These are phyloP conservation scores for Gnatocerus cornutus DNA, from an alignment of 2,888 invertebrate species.

Conservation along the genomic window DNA sequence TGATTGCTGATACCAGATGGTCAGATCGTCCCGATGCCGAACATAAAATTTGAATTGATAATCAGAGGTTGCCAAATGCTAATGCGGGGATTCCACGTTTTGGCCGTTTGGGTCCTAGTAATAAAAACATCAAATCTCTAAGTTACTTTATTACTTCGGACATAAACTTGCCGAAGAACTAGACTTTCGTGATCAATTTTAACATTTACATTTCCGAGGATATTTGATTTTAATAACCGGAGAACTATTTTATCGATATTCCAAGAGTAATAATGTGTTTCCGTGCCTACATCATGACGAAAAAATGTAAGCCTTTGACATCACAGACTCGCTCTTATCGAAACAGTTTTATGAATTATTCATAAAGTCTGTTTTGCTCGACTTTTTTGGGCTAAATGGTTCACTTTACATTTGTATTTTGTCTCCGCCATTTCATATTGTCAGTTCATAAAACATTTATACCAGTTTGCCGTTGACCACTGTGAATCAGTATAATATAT, in stretches of 20 bases:
- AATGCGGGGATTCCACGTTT: conserved; percentile 15
- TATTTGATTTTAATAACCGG: no score
- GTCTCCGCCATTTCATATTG: background rate
- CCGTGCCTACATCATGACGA: no score
- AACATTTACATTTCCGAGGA: no score
- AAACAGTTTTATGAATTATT: conserved; percentile 3
- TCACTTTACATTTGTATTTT: conserved; percentile 2
- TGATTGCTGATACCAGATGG: conserved; percentile 47
- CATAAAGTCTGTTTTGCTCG: background rate
- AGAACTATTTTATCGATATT: no score
- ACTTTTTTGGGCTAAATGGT: background rate
- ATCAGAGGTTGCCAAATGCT: conserved; percentile 28
- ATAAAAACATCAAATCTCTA: background rate
- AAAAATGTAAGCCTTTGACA: no score
- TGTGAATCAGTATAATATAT: no score
- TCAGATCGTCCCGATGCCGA: conserved; percentile 34
- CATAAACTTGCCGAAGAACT: background rate
- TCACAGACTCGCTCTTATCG: background rate
- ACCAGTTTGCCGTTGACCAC: no score
- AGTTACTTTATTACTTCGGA: background rate
- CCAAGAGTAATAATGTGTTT: no score
- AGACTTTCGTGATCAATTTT: no score
- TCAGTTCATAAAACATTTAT: no score
- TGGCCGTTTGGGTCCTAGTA: background rate
- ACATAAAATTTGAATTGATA: conserved; percentile 47